Evolutionary conservation across 2,797 vertebrate genomes (phyloP), one percentile per base, ranked within the genome.

Genomic region (Balearica regulorum): DNA sequence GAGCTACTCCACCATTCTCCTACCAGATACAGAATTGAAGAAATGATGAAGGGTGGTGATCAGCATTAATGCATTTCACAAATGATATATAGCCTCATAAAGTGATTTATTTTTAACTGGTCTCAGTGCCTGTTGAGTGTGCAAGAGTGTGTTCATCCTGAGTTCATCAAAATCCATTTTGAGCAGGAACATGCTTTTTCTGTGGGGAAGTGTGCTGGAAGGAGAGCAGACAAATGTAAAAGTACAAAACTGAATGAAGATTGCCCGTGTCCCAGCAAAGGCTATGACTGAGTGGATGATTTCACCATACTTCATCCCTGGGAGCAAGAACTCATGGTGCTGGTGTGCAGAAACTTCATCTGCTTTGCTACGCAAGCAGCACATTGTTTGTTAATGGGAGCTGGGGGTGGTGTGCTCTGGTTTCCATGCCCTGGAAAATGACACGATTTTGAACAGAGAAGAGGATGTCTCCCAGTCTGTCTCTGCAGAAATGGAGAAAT

Each of bases 311-410:
- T 49, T 83, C 31, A 22, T 28, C 55, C 33, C 24, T 3, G 8
- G 35, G 43, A 31, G 15, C 11, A 5, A 54, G 37, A 44, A 20
- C 11, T 76, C 14, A 16, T 21, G 25, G 33, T 3, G 4, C 43
- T 83, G 53, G 15, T 69, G n/a, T 61, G 24, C 68, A 62, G 66
- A 87, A 83, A 49, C 20, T 55, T 10, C 1, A 66, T 72, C 76
- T n/a, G 43, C 22, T 83, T 87, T 84, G 25, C 41, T 57, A 8
- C 16, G 8, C 9, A 51, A 83, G 48, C 16, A 26, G 20, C 5
- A 1, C 25, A 19, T 82, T 37, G 9, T 22, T 53, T 69, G n/a
- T 46, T 49, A 43, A 43, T 0, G 0, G 24, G 21, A 73, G 37
- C 16, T 57, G 24, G 11, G 15, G 13, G 2, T 65, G 28, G 21